Evolutionary conservation across 2,797 vertebrate genomes (phyloP), one percentile per base, ranked within the genome.

Genomic region (Mormyrops boulengeri): DNA sequence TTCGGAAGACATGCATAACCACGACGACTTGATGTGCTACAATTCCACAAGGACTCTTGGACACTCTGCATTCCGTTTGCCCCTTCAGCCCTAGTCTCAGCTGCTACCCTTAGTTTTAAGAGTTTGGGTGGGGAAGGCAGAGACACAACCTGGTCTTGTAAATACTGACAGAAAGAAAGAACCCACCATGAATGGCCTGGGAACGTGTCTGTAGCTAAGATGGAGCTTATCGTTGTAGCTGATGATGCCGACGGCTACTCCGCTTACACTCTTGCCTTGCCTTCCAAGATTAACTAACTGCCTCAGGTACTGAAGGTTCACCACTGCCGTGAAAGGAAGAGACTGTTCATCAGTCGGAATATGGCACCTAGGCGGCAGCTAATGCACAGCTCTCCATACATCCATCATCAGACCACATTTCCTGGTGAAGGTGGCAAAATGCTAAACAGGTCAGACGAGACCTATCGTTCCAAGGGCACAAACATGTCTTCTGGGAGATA

Each of bases 1-100:
- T 94, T 95, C 92, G 94, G 95, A 95, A 95, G 95, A 95, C 91
- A 91, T 91, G 94, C 95, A 93, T 96, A 95, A 94, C 96, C 96
- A 94, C 93, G 94, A 93, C 88, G 90, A 88, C 90, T 89, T 90
- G 95, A 96, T 96, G 94, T 1, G 92, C 82, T n/a, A 90, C 49
- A 82, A 90, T 91, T 93, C 93, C 93, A 41, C 57, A 4, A 90
- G 88, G 91, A 88, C 89, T 85, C 44, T 86, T 62, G 57, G 57
- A 44, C 80, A 53, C 47, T 49, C 57, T 49, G 82, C 0, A 11
- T 52, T 85, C 82, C n/a, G 4, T 50, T 85, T 52, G 8, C 82
- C 44, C 44, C 41, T 22, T 19, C 80, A 44, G 47, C 41, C 4
- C 82, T 85, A 85, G 52, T 52, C 44, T 52, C 34, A 38, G 69